These are phyloP conservation scores for Novumbra hubbsi DNA, from an alignment of 2,797 vertebrate genomes.

Conservation along the genomic window DNA sequence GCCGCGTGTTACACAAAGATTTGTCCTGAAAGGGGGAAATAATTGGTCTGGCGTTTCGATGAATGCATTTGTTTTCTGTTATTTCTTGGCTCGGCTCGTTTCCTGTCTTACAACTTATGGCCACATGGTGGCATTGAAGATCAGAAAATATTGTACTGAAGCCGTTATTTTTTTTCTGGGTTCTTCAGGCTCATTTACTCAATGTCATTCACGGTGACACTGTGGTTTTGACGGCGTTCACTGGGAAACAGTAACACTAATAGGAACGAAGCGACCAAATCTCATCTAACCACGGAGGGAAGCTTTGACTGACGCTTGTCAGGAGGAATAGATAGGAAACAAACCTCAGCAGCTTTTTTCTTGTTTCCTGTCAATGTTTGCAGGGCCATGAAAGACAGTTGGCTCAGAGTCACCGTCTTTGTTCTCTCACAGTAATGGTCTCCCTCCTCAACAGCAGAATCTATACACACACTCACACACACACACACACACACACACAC, in stretches of 20 bases:
- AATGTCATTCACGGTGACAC: constrained; percentile 22
- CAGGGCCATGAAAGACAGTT: constrained; percentile 22
- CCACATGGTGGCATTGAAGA: constrained; percentile 83
- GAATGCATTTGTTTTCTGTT: constrained; percentile 34
- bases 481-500: constrained; percentile 10
- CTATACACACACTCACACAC: constrained; percentile 17
- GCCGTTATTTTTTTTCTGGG: not conserved
- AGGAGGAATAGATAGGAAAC: constrained; percentile 26
- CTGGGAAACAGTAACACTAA: constrained; percentile 30
- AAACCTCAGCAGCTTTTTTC: constrained; percentile 14
- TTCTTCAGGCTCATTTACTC: constrained; percentile 12
- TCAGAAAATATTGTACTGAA: constrained; percentile 57
- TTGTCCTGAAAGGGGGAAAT: constrained; percentile 32
- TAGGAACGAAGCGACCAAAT: constrained; percentile 37
- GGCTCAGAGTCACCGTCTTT: constrained; percentile 15
- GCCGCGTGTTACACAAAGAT: constrained; percentile 22
- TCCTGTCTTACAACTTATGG: constrained; percentile 30
- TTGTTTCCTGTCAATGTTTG: constrained; percentile 16
- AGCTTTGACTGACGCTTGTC: constrained; percentile 38
- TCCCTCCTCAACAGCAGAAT: not conserved
- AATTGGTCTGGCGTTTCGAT: constrained; percentile 45
- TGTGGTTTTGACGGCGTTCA: constrained; percentile 25
- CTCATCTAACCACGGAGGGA: constrained; percentile 23
- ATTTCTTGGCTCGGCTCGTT: constrained; percentile 22
- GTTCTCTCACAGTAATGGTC: not conserved